Conservation (phyloP, 2,888 invertebrate species). For the Cylindroiulus punctatus region DNA sequence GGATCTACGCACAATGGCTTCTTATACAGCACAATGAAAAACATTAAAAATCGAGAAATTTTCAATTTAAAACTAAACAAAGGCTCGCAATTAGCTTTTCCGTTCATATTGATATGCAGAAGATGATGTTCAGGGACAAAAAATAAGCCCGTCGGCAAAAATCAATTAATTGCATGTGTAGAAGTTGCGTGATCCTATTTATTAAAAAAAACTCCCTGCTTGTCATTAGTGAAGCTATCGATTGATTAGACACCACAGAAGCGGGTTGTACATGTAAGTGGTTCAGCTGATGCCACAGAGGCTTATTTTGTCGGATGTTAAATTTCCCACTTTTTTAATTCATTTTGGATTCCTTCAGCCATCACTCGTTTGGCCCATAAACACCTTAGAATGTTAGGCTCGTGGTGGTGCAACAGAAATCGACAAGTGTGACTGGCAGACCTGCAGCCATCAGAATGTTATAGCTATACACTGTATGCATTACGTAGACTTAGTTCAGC, state of each 20-base stretch:
- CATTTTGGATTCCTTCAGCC: not conserved
- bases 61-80: not conserved
- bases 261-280: not conserved
- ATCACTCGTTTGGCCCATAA: not conserved
- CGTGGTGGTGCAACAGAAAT: not conserved
- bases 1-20: not conserved
- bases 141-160: not conserved
- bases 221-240: not conserved
- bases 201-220: not conserved
- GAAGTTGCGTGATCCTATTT: constrained; percentile 16
- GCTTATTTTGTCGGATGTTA: not conserved
- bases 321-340: not conserved
- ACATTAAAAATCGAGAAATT: not conserved
- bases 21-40: not conserved
- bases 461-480: no score
- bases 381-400: not conserved
- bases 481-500: not conserved
- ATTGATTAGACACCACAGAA: not conserved
- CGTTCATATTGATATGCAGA: not conserved
- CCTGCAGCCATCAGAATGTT: not conserved
- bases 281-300: not conserved
- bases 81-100: not conserved
- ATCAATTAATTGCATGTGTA: constrained; percentile 4
- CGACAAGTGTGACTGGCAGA: not conserved
- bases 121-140: not conserved